These are phyloP conservation scores for Drosophila athabasca DNA, from an alignment of 1,140 invertebrate species.

Conservation along the genomic window DNA sequence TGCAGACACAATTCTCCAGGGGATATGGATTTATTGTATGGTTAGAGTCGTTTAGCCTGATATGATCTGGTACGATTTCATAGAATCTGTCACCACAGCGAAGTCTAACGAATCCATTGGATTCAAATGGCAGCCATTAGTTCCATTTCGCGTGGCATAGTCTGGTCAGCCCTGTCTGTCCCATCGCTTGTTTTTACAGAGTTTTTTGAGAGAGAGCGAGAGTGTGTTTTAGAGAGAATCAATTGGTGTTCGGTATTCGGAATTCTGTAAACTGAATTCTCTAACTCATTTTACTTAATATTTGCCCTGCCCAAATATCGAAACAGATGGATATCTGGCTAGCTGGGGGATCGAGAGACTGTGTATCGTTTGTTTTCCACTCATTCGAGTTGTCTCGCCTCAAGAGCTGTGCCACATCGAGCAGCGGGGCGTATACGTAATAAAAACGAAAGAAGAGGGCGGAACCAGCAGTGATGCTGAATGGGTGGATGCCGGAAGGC, in stretches of 20 bases:
- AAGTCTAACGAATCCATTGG: slow-evolving; percentile 1
- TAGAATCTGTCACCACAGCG: no score
- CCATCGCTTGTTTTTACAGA: no score
- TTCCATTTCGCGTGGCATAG: slow-evolving; percentile 20
- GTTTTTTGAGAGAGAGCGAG: no score
- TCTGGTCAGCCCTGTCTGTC: slow-evolving; percentile 2
- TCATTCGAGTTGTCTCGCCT: slow-evolving; percentile 19
- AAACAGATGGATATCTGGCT: slow-evolving; percentile 24
- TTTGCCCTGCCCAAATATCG: slow-evolving; percentile 37
- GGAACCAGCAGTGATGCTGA: slow-evolving; percentile 10
- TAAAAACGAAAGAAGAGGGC: slow-evolving; percentile 30
- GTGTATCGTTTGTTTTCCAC: no score
- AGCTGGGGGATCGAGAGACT: neutral
- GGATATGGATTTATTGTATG: neutral
- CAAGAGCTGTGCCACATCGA: slow-evolving; percentile 44
- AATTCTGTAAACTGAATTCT: neutral
- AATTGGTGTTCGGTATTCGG: neutral
- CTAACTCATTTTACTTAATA: neutral
- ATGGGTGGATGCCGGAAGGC: neutral
- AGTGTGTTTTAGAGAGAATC: neutral
- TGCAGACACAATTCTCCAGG: neutral
- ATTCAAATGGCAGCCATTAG: slow-evolving; percentile 16
- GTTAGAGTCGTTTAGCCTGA: slow-evolving; percentile 1
- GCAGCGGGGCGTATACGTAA: slow-evolving; percentile 67
- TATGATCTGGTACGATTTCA: no score